These are phyloP conservation scores for Lytechinus pictus DNA, from an alignment of 35 echinoderm and acorn worm genomes.

Conservation along the genomic window DNA sequence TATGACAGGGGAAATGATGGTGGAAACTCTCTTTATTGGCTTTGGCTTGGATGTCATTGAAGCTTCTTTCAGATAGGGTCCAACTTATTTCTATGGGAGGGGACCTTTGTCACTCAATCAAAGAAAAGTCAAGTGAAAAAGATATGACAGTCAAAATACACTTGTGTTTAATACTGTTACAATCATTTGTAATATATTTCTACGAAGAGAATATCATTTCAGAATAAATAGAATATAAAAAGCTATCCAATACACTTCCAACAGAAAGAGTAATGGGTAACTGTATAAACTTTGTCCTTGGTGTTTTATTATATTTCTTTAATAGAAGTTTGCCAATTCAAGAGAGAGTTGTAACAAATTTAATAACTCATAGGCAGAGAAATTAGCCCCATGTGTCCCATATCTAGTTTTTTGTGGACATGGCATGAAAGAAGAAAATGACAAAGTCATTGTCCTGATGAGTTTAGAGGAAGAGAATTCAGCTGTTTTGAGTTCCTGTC, in stretches of 20 bases:
- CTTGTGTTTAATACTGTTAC: neutral
- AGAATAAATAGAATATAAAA: neutral
- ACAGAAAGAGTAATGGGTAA: neutral
- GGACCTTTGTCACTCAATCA: neutral
- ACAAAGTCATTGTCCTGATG: slow-evolving; percentile 31
- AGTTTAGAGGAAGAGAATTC: neutral
- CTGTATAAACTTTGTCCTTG: no score
- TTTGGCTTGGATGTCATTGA: neutral
- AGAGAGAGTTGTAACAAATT: neutral
- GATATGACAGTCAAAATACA: neutral
- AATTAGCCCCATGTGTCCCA: neutral
- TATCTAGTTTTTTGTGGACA: slow-evolving; percentile 19
- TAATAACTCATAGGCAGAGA: neutral
- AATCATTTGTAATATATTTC: neutral
- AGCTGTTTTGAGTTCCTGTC: slow-evolving; percentile 38
- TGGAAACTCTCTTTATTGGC: neutral
- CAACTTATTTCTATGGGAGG: neutral
- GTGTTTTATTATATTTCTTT: no score
- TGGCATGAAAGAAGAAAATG: slow-evolving; percentile 13
- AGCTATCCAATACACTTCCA: neutral
- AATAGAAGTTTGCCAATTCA: neutral
- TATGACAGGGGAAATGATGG: slow-evolving; percentile 10
- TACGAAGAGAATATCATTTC: neutral
- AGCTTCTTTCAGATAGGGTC: neutral
- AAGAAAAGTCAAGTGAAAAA: neutral